These are phyloP conservation scores for Piaya cayana DNA, from an alignment of 2,113 vertebrate genomes.

Conservation along the genomic window DNA sequence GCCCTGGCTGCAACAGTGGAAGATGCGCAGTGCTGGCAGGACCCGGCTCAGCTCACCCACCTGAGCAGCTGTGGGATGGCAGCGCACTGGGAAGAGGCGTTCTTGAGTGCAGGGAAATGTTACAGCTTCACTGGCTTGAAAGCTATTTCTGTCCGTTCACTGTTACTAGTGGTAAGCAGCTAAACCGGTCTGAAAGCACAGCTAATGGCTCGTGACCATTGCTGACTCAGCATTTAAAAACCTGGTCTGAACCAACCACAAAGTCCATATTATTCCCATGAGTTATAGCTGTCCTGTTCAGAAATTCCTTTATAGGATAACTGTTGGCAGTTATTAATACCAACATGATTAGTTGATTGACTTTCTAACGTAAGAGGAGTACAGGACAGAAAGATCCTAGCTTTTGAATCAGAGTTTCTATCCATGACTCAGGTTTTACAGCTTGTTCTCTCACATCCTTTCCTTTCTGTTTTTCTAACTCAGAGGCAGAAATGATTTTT, in stretches of 20 bases:
- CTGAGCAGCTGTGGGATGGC: neutral
- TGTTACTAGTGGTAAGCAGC: neutral
- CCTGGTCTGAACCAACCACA: neutral
- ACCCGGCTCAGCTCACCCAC: neutral
- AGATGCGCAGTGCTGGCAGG: neutral
- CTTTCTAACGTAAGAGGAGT: neutral
- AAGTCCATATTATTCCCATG: neutral
- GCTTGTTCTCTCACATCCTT: neutral
- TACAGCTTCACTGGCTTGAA: neutral
- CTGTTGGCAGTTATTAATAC: neutral
- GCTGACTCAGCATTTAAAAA: neutral
- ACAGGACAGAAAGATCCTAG: neutral
- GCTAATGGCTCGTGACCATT: neutral
- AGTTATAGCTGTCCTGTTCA: neutral
- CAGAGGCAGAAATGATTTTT: neutral
- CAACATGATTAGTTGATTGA: neutral
- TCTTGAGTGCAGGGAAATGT: fast-evolving
- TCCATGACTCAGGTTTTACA: neutral
- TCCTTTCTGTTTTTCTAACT: neutral
- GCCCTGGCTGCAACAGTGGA: too few species aligned
- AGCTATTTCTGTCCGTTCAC: neutral
- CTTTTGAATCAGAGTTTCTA: neutral
- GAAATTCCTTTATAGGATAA: neutral
- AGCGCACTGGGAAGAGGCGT: neutral
- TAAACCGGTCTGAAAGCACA: neutral